Evolutionary conservation across 2,113 vertebrate genomes (phyloP).

Genomic region (Emydura subglobosa): DNA sequence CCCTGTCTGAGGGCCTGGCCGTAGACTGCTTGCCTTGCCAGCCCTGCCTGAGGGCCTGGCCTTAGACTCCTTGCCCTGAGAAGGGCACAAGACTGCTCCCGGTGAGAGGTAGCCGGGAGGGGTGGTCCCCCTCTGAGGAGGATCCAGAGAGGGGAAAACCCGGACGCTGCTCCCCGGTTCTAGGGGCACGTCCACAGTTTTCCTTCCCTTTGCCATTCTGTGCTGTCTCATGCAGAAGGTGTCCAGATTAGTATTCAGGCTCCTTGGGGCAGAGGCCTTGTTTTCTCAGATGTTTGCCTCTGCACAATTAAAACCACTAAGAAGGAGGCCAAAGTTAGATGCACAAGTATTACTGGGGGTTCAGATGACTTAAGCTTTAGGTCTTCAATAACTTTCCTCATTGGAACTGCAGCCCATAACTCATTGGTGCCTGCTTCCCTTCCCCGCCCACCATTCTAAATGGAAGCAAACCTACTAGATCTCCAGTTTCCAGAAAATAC

Average conservation of each 20-base stretch:
- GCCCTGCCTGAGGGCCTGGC: too few species aligned
- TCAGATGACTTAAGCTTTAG: background rate
- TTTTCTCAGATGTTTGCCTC: background rate
- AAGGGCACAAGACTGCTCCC: too few species aligned
- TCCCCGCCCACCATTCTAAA: background rate
- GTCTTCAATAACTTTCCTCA: background rate
- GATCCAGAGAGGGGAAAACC: too few species aligned
- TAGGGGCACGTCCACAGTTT: background rate
- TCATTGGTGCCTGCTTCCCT: background rate
- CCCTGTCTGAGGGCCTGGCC: too few species aligned
- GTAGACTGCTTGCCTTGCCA: too few species aligned
- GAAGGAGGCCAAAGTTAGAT: background rate
- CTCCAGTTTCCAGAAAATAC: background rate
- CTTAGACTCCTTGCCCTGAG: too few species aligned
- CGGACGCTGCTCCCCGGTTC: too few species aligned
- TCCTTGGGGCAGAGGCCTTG: background rate
- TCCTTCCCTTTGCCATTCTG: background rate
- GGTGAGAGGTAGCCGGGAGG: too few species aligned
- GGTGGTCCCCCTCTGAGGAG: too few species aligned
- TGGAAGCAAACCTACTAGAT: background rate
- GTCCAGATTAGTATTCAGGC: conserved; percentile 20
- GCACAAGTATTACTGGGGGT: fast-evolving
- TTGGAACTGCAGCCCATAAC: background rate
- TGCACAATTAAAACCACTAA: background rate
- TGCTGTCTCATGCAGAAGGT: background rate